These are phyloP conservation scores for Archocentrus centrarchus DNA, from an alignment of 2,113 vertebrate genomes.

Conservation along the genomic window DNA sequence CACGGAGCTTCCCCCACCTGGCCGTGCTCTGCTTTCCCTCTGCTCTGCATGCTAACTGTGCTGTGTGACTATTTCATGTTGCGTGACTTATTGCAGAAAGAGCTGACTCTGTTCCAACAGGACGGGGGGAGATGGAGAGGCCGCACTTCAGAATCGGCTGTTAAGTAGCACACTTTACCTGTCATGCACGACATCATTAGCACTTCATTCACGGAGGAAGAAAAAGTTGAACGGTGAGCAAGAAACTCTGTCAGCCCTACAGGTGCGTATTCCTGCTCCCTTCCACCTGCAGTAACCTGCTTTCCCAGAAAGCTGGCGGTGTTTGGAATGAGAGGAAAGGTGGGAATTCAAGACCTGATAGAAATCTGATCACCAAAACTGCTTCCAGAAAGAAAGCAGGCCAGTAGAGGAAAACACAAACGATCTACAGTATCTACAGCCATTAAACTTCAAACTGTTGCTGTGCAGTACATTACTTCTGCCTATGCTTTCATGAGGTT, in stretches of 20 bases:
- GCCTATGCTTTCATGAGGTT: background rate
- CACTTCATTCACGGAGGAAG: background rate
- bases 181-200: background rate
- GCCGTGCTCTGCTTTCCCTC: conserved; percentile 24
- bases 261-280: conserved; percentile 31
- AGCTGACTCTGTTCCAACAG: conserved; percentile 14
- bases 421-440: background rate
- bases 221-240: background rate
- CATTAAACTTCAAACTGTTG: background rate
- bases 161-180: background rate
- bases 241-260: conserved; percentile 17
- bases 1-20: conserved; percentile 29
- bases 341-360: conserved; percentile 10
- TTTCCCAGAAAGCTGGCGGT: background rate
- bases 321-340: conserved; percentile 3
- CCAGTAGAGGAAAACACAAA: background rate
- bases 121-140: background rate
- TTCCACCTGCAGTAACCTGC: conserved; percentile 35
- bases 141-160: background rate
- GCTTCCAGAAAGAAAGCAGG: background rate
- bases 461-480: background rate
- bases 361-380: conserved; percentile 10
- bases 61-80: conserved; percentile 35
- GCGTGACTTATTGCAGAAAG: conserved; percentile 37
- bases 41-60: background rate